These are phyloP conservation scores for Uria lomvia DNA, from an alignment of 2,113 vertebrate species.

Conservation along the genomic window DNA sequence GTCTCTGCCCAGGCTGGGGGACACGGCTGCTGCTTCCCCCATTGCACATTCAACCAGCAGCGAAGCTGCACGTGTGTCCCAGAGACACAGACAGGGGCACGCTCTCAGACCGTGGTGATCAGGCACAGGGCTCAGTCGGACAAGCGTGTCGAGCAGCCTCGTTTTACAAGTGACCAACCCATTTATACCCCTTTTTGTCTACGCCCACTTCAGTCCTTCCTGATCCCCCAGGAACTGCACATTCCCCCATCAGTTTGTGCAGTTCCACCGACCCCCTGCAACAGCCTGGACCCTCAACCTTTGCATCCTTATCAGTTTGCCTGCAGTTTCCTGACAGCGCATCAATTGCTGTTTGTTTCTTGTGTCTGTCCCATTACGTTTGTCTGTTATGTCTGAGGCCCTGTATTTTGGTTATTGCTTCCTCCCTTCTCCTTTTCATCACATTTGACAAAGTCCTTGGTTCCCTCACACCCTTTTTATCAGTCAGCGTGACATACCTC, in stretches of 20 bases:
- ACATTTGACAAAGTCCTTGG: background rate
- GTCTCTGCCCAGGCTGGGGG: accelerated
- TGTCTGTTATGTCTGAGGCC: background rate
- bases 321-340: background rate
- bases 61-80: accelerated
- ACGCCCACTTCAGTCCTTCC: background rate
- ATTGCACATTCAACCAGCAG: accelerated
- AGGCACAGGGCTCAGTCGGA: background rate
- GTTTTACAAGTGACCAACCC: background rate
- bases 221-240: background rate
- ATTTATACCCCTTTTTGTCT: background rate
- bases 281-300: background rate
- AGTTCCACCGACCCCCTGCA: accelerated
- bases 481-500: background rate
- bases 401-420: background rate
- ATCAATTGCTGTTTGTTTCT: background rate
- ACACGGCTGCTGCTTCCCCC: accelerated
- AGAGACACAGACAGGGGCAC: background rate
- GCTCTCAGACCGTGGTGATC: background rate
- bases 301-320: background rate
- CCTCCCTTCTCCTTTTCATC: background rate
- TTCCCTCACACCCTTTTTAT: background rate
- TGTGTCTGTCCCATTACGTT: background rate
- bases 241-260: background rate
- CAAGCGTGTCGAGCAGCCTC: background rate